A percentile compares a stretch with the other conserved stretches of the same genome.
Evolutionary conservation across 2,113 vertebrate genomes (phyloP).

Genomic region (Psilopsiagon aurifrons): DNA sequence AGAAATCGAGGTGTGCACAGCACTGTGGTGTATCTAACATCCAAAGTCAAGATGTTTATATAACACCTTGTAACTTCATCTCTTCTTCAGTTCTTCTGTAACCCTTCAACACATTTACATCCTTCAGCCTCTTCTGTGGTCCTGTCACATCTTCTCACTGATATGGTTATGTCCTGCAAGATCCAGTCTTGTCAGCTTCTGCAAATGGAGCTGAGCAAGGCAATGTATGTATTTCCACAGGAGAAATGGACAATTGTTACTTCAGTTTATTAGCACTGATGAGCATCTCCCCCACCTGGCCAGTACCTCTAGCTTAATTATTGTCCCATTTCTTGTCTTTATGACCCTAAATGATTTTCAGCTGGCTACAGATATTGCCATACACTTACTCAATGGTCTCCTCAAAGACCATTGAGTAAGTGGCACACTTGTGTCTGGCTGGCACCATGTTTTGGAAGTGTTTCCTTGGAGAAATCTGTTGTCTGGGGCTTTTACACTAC

Average conservation of each 20-base stretch:
- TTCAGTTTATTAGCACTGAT: too few relatives aligned
- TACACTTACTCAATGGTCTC: background rate
- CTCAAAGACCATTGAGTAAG: background rate
- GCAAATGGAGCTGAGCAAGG: background rate
- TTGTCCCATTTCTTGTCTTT: too few relatives aligned
- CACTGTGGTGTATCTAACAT: background rate
- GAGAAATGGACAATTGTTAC: too few relatives aligned
- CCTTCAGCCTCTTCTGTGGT: background rate
- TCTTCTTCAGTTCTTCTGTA: background rate
- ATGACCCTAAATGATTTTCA: too few relatives aligned
- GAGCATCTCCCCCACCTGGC: too few relatives aligned
- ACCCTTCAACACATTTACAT: background rate
- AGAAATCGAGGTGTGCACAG: background rate
- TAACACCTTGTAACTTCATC: background rate
- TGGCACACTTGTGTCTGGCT: background rate
- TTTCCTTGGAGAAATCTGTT: background rate
- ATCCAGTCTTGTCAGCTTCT: background rate
- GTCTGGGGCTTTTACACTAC: background rate
- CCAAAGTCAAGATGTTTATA: background rate
- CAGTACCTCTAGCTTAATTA: too few relatives aligned
- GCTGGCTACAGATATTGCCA: too few relatives aligned
- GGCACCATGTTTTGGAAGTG: rapidly evolving
- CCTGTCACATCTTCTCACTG: background rate
- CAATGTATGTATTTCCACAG: background rate
- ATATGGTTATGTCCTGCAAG: background rate